Evolutionary conservation across 2,888 invertebrate species (phyloP).

Genomic region (Xestia sexstrigata): DNA sequence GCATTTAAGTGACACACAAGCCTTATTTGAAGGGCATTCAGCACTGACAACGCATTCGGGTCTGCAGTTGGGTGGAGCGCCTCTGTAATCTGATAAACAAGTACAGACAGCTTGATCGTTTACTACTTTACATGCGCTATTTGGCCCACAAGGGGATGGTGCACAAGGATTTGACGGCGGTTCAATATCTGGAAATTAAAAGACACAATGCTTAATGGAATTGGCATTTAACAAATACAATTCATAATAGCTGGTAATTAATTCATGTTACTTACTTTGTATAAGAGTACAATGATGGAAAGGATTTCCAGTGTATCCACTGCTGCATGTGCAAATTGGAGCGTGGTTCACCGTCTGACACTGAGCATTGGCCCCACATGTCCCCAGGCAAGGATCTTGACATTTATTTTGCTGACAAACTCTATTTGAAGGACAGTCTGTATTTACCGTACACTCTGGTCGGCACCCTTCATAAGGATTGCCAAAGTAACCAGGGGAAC

Average conservation of each 20-base stretch:
- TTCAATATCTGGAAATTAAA: constrained; percentile 78
- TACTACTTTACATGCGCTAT: constrained; percentile 94
- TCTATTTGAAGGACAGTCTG: constrained; percentile 93
- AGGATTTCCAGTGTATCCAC: constrained; percentile 92
- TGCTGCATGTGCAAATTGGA: constrained; percentile 92
- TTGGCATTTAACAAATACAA: background rate
- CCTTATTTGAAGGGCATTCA: constrained; percentile 92
- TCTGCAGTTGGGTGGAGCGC: constrained; percentile 93
- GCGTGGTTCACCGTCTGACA: constrained; percentile 94
- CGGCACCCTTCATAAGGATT: constrained; percentile 93
- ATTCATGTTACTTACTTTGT: constrained; percentile 76
- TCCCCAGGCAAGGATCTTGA: constrained; percentile 94
- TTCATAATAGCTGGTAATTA: background rate
- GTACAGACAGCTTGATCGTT: constrained; percentile 94
- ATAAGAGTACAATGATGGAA: constrained; percentile 82
- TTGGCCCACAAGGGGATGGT: constrained; percentile 96
- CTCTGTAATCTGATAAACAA: constrained; percentile 92
- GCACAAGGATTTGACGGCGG: constrained; percentile 91
- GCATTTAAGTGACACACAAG: constrained; percentile 93
- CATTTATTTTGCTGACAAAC: constrained; percentile 95
- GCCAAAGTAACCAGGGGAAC: constrained; percentile 92
- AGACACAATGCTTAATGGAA: background rate
- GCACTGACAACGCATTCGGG: constrained; percentile 94
- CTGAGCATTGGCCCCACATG: constrained; percentile 93
- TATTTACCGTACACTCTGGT: constrained; percentile 94